Evolutionary conservation across 1,140 invertebrate species (phyloP).

Genomic region (Lordiphosa clarofinis): DNA sequence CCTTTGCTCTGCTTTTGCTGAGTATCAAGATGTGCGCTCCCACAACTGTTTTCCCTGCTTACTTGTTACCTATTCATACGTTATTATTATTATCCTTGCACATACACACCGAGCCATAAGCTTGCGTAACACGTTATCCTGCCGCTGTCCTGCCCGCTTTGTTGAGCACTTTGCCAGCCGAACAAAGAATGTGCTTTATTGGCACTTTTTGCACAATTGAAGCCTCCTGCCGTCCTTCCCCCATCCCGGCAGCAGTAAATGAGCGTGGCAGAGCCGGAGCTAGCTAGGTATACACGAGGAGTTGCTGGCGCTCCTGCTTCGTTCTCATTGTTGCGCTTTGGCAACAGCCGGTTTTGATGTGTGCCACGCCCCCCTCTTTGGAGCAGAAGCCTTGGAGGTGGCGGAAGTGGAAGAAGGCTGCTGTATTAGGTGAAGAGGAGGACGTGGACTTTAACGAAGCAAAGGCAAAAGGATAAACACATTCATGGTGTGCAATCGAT

Average conservation of each 20-base stretch:
- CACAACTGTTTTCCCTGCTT: neutral
- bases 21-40: constrained; percentile 2
- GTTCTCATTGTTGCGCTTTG: constrained; percentile 55
- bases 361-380: constrained; percentile 29
- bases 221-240: constrained; percentile 17
- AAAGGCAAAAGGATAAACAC: constrained; percentile 69
- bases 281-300: constrained; percentile 57
- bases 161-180: constrained; percentile 73
- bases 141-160: constrained; percentile 46
- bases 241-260: constrained; percentile 47
- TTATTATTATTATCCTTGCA: constrained; percentile 76
- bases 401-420: constrained; percentile 7
- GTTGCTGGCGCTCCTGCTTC: constrained; percentile 18
- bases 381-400: neutral
- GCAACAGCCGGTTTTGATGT: constrained; percentile 72
- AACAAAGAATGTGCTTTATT: constrained; percentile 78
- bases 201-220: constrained; percentile 75
- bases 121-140: constrained; percentile 68
- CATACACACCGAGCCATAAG: constrained; percentile 36
- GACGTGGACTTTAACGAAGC: constrained; percentile 31
- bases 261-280: constrained; percentile 59
- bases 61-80: constrained; percentile 75
- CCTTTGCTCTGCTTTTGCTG: neutral
- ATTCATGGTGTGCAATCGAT: constrained; percentile 78
- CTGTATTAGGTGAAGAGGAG: constrained; percentile 35